A percentile compares a stretch with the other conserved stretches of the same genome.
These are phyloP conservation scores for Mesocricetus auratus DNA, from an alignment of 2,113 vertebrate genomes.

Conservation along the genomic window DNA sequence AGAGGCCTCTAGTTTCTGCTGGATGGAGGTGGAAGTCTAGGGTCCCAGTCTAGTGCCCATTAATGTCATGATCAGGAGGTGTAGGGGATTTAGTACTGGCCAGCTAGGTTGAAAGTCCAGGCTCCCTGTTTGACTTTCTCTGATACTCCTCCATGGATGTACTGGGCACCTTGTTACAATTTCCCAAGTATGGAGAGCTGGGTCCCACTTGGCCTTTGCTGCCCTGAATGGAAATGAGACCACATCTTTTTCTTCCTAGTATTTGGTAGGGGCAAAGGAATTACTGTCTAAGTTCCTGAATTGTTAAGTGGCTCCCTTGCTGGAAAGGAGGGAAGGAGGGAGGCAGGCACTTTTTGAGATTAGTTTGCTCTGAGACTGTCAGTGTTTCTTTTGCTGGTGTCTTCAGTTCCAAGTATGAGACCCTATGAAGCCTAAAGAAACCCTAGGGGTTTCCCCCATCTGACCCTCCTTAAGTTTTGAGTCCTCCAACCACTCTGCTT, in stretches of 20 bases:
- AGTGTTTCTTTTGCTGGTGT: not conserved
- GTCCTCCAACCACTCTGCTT: not conserved
- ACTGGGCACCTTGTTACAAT: not conserved
- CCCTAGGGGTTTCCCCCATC: not conserved
- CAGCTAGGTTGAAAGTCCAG: not conserved
- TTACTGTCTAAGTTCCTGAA: not conserved
- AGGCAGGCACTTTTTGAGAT: not conserved
- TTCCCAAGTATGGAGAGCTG: not conserved
- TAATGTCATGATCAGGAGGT: not conserved
- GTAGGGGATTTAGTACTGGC: not conserved
- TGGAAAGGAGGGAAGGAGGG: not conserved
- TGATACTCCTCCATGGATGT: not conserved
- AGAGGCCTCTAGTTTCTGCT: not conserved
- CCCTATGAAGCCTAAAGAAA: not conserved
- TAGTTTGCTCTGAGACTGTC: not conserved
- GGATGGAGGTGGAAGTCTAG: not conserved
- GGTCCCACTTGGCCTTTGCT: not conserved
- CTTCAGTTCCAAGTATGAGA: not conserved
- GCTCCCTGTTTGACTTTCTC: not conserved
- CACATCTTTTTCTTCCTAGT: not conserved
- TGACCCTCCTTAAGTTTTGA: not conserved
- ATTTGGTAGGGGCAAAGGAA: not conserved
- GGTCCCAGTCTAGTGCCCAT: not conserved
- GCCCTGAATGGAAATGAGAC: not conserved
- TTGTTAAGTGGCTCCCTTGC: not conserved